These are phyloP conservation scores for Lasioglossum zephyrum DNA, from an alignment of 2,888 invertebrate genomes.

Conservation along the genomic window DNA sequence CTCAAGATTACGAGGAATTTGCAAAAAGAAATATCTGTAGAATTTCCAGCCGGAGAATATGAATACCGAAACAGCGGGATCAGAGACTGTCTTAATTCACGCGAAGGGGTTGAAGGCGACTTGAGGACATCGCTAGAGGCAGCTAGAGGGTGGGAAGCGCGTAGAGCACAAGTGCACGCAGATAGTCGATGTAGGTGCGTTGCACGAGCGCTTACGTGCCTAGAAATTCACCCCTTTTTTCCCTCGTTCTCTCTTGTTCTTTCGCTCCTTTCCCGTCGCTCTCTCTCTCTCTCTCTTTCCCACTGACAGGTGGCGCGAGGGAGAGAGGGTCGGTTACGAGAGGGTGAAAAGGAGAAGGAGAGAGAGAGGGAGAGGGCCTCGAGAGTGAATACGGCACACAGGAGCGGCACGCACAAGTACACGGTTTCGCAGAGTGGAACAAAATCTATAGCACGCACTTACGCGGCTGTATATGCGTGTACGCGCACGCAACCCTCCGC, in stretches of 20 bases:
- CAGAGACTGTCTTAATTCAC: background rate
- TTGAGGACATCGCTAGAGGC: constrained; percentile 46
- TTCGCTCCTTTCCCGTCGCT: background rate
- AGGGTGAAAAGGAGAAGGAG: background rate
- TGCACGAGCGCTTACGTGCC: constrained; percentile 75
- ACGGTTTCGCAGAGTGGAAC: constrained; percentile 70
- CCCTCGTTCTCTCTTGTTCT: constrained; percentile 3
- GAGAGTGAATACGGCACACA: constrained; percentile 80
- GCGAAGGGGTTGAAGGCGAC: constrained; percentile 22
- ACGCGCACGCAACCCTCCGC: constrained; percentile 43
- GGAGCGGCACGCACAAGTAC: constrained; percentile 76
- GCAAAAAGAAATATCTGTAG: background rate
- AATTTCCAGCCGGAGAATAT: background rate
- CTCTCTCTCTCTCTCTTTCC: background rate
- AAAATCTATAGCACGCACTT: constrained; percentile 71
- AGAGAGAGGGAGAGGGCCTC: constrained; percentile 56
- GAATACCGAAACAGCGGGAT: background rate
- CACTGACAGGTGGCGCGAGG: constrained; percentile 18
- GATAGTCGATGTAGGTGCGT: constrained; percentile 67
- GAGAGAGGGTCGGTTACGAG: constrained; percentile 27
- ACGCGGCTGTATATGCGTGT: constrained; percentile 64
- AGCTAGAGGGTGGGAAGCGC: constrained; percentile 63
- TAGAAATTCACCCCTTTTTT: constrained; percentile 78
- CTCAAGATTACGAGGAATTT: background rate
- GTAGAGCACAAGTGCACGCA: constrained; percentile 70